Conservation (phyloP, 2,113 vertebrate species). For the Psilopsiagon aurifrons region DNA sequence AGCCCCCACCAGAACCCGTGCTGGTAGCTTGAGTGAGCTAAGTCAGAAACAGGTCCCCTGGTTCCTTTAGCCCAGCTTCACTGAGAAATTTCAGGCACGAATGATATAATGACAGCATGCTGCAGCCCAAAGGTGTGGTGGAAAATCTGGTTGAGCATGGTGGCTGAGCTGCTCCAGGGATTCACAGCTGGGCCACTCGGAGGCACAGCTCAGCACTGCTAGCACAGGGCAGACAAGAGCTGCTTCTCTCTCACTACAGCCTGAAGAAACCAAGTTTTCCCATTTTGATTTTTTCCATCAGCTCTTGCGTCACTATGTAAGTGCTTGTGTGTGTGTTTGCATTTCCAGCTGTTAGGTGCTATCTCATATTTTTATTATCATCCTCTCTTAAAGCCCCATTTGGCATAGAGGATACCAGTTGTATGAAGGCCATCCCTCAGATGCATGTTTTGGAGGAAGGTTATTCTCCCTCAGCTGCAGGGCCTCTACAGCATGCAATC, state of each 20-base stretch:
- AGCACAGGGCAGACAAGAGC: background rate
- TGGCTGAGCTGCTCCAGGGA: background rate
- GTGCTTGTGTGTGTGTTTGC: background rate
- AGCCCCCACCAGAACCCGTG: background rate
- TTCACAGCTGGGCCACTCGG: background rate
- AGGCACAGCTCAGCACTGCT: constrained; percentile 3
- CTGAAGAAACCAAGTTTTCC: background rate
- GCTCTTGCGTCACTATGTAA: background rate
- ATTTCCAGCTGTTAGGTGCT: background rate
- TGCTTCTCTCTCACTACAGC: background rate
- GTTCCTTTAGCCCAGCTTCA: background rate
- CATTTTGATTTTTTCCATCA: background rate
- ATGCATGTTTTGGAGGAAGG: background rate
- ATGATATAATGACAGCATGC: constrained; percentile 5
- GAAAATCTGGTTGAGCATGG: constrained; percentile 14
- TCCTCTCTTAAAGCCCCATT: background rate
- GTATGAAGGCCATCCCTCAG: background rate
- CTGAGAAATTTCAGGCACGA: constrained; percentile 11
- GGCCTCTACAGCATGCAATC: background rate
- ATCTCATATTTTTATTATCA: background rate
- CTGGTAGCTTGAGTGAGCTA: background rate
- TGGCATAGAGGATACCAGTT: background rate
- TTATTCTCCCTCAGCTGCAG: background rate
- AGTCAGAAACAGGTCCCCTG: background rate
- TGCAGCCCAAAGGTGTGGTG: background rate